phyloP scores from a whole-genome alignment of 2,797 vertebrate species.

The Ispidina picta region DNA sequence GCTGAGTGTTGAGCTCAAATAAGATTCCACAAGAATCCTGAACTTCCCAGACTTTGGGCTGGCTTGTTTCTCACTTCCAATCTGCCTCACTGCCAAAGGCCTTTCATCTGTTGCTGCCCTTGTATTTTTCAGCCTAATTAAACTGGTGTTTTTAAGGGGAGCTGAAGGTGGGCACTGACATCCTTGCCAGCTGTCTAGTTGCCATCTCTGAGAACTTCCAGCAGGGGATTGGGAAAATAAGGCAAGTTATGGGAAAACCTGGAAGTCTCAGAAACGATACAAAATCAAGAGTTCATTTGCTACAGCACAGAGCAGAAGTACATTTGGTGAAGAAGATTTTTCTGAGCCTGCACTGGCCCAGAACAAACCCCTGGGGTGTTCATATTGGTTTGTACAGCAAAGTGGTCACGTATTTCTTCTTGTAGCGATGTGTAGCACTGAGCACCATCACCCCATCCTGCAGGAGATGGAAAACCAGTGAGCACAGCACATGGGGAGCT shows the following conservation, averaged over 20 bases:
- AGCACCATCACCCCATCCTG: constrained; percentile 99
- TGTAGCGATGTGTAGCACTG: constrained; percentile 95
- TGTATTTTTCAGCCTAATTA: neutral
- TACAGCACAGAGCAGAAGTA: constrained; percentile 37
- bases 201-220: constrained; percentile 41
- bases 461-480: constrained; percentile 32
- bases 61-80: neutral
- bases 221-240: constrained; percentile 23
- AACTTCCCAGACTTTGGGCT: neutral
- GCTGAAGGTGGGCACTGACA: neutral
- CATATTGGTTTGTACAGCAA: constrained; percentile 97
- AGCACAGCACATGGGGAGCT: neutral
- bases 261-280: constrained; percentile 45
- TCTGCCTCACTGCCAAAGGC: neutral
- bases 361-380: constrained; percentile 2
- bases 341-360: neutral
- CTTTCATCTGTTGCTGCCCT: neutral
- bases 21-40: constrained; percentile 19
- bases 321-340: constrained; percentile 18
- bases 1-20: neutral
- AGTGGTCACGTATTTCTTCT: constrained; percentile 97
- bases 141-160: neutral
- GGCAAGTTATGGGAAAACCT: constrained; percentile 32
- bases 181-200: neutral
- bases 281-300: constrained; percentile 47